A percentile compares a stretch with the other conserved stretches of the same genome.
Conservation (phyloP, 2,113 vertebrate genomes). For the Patagioenas fasciata region DNA sequence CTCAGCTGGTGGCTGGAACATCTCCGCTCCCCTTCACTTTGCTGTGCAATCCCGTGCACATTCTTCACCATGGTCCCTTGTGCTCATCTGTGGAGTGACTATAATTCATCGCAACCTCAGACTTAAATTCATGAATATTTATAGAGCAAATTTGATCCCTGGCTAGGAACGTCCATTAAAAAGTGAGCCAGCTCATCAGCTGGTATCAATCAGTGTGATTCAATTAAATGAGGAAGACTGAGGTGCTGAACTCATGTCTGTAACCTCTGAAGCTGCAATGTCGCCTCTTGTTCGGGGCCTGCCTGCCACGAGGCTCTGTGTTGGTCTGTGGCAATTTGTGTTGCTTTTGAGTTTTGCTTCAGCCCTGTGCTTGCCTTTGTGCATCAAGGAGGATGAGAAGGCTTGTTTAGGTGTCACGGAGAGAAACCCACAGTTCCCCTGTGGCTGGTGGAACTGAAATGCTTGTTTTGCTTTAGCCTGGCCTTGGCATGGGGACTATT, state of each 20-base stretch:
- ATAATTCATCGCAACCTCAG: not conserved
- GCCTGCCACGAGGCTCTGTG: not conserved
- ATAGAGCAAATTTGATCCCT: not conserved
- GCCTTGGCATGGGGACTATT: not conserved
- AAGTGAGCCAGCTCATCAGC: not conserved
- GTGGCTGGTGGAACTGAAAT: not conserved
- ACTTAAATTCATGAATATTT: conserved; percentile 46
- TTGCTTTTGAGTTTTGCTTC: not conserved
- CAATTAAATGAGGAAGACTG: not conserved
- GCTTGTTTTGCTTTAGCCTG: not conserved
- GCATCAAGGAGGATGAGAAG: accelerated
- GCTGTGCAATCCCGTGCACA: not conserved
- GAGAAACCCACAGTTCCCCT: not conserved
- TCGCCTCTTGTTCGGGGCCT: not conserved
- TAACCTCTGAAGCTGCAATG: not conserved
- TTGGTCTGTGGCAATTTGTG: not conserved
- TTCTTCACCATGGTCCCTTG: not conserved
- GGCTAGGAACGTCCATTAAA: conserved; percentile 3
- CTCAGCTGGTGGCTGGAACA: not conserved
- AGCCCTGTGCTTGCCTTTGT: not conserved
- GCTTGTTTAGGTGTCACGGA: not conserved
- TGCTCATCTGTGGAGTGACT: not conserved
- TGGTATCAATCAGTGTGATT: not conserved
- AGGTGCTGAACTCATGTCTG: not conserved
- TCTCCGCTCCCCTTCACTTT: not conserved